Percentiles rank a stretch among this genome's conserved stretches.
phyloP scores from a whole-genome alignment of 2,113 vertebrate genomes.

The Platichthys flesus region DNA sequence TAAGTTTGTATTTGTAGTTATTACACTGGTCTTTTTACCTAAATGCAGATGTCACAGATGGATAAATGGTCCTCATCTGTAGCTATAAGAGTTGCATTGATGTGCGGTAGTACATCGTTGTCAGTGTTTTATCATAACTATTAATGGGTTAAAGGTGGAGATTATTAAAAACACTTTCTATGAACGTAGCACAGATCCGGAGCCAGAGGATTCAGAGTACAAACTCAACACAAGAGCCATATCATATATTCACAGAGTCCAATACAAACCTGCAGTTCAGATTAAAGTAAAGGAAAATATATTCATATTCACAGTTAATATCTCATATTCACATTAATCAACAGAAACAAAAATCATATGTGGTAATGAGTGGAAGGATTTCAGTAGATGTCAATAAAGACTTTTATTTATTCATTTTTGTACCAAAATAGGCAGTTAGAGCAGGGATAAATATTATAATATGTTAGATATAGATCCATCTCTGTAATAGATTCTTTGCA shows the following conservation, averaged over 20 bases:
- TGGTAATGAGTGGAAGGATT: constrained; percentile 82
- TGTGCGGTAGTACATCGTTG: no score
- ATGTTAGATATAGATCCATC: constrained; percentile 90
- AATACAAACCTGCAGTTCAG: constrained; percentile 48
- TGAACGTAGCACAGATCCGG: no score
- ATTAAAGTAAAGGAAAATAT: constrained; percentile 85
- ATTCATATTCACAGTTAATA: constrained; percentile 75
- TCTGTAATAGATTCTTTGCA: constrained; percentile 87
- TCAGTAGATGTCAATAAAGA: constrained; percentile 94
- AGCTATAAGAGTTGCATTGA: no score
- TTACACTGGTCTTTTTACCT: no score
- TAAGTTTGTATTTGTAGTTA: no score
- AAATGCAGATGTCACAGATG: no score
- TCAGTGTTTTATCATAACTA: no score
- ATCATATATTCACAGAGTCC: constrained; percentile 32
- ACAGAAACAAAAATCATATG: constrained; percentile 85
- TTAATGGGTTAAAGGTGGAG: no score
- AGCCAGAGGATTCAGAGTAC: background rate
- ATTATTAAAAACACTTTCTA: no score
- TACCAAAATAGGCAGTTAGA: constrained; percentile 99
- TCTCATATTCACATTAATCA: constrained; percentile 81
- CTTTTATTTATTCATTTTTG: constrained; percentile 85
- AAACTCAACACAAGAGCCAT: background rate
- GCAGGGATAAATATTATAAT: constrained; percentile 93
- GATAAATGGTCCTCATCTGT: no score